These are phyloP conservation scores for Rutilus rutilus DNA, from an alignment of 2,113 vertebrate genomes.

Conservation along the genomic window DNA sequence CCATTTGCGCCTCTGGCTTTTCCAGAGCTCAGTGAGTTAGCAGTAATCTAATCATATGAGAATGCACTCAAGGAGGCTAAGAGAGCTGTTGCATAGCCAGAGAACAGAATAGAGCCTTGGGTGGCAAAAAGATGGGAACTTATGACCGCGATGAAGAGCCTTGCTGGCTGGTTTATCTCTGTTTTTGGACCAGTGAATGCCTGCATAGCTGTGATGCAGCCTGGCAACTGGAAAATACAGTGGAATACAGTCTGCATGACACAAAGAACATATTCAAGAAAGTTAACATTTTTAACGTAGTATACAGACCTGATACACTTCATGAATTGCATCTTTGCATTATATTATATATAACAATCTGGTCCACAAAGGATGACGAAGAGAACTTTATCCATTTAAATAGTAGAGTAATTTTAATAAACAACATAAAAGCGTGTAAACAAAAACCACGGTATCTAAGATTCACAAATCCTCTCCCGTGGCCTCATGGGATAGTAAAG, in stretches of 20 bases:
- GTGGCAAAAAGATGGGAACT: slow-evolving; percentile 26
- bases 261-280: slow-evolving; percentile 17
- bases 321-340: too few species aligned
- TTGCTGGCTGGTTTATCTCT: slow-evolving; percentile 9
- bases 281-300: neutral
- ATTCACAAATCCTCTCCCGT: too few species aligned
- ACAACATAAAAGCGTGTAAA: too few species aligned
- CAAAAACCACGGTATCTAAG: too few species aligned
- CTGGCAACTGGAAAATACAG: neutral
- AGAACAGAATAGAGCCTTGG: slow-evolving; percentile 34
- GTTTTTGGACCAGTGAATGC: slow-evolving; percentile 13
- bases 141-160: neutral
- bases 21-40: slow-evolving; percentile 61
- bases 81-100: slow-evolving; percentile 28
- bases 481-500: too few species aligned
- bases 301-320: too few species aligned
- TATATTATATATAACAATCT: too few species aligned
- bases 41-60: slow-evolving; percentile 66
- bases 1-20: slow-evolving; percentile 60
- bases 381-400: too few species aligned
- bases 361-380: too few species aligned
- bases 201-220: neutral
- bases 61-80: slow-evolving; percentile 51
- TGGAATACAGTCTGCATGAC: neutral
- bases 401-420: too few species aligned